Percentiles rank a stretch among this genome's conserved stretches.
These are phyloP conservation scores for Orycteropus afer DNA, from an alignment of 2,113 vertebrate species.

Conservation along the genomic window DNA sequence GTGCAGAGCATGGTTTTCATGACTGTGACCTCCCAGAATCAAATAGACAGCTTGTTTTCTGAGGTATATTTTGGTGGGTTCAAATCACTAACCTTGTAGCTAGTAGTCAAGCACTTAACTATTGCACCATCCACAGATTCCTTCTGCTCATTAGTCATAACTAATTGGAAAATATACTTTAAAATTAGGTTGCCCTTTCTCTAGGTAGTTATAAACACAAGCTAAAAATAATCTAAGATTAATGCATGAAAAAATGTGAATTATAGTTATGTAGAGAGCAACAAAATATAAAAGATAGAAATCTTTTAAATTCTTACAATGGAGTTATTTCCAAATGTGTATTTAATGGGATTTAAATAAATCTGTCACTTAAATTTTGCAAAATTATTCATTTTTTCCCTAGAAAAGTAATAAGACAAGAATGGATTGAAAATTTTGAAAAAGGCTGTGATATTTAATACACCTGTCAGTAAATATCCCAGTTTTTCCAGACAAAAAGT, in stretches of 20 bases:
- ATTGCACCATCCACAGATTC: too few relatives aligned
- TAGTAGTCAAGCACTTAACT: too few relatives aligned
- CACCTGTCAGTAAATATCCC: neutral
- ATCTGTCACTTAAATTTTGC: neutral
- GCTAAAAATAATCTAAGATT: neutral
- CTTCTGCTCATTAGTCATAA: neutral
- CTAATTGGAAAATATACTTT: neutral
- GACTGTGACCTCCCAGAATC: too few relatives aligned
- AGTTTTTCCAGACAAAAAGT: neutral
- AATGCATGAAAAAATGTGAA: neutral
- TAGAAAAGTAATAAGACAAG: neutral
- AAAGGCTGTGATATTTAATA: neutral
- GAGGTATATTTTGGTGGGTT: too few relatives aligned
- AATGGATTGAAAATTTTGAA: neutral
- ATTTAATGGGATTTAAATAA: neutral
- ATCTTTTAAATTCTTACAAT: neutral
- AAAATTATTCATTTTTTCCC: neutral
- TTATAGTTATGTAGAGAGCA: neutral
- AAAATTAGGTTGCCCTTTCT: neutral
- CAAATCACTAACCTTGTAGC: too few relatives aligned
- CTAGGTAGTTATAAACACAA: neutral
- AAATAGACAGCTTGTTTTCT: too few relatives aligned
- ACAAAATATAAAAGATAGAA: neutral
- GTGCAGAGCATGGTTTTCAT: too few relatives aligned
- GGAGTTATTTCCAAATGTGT: neutral